Evolutionary conservation across 2,113 vertebrate genomes (phyloP).

Genomic region (Tyto alba): DNA sequence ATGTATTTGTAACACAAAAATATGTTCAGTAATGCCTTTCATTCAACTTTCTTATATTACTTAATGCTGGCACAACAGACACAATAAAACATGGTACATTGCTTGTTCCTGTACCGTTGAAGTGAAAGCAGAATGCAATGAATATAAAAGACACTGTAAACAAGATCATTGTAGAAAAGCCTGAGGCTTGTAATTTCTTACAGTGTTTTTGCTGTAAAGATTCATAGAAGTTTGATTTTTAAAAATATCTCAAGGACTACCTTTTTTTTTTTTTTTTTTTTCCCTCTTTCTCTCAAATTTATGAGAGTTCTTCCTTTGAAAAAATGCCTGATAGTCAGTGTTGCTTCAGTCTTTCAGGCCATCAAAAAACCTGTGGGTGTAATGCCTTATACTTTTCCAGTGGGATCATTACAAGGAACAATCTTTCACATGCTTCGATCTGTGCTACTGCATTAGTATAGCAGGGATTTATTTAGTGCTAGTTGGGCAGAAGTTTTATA

Average conservation of each 20-base stretch:
- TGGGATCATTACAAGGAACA: not conserved
- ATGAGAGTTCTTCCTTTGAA: not conserved
- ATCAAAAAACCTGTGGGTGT: not conserved
- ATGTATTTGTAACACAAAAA: not conserved
- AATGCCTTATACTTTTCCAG: not conserved
- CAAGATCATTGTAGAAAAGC: not conserved
- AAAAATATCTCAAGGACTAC: not conserved
- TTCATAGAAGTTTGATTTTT: not conserved
- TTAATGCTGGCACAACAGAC: not conserved
- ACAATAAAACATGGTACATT: not conserved
- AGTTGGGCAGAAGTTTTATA: not conserved
- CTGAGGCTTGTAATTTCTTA: not conserved
- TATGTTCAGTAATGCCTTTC: not conserved
- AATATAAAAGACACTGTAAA: constrained; percentile 1
- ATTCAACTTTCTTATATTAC: not conserved
- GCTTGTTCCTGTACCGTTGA: not conserved
- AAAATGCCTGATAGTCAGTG: not conserved
- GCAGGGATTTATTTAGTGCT: not conserved
- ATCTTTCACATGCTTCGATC: not conserved
- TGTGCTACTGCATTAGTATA: not conserved
- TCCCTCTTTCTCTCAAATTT: not conserved
- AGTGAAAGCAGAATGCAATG: not conserved
- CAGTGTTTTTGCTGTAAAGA: not conserved
- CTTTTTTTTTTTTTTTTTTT: not conserved
- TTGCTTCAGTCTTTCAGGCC: not conserved